A percentile compares a stretch with the other conserved stretches of the same genome.
Evolutionary conservation across 2,888 invertebrate genomes (phyloP).

Genomic region (Myopa testacea): DNA sequence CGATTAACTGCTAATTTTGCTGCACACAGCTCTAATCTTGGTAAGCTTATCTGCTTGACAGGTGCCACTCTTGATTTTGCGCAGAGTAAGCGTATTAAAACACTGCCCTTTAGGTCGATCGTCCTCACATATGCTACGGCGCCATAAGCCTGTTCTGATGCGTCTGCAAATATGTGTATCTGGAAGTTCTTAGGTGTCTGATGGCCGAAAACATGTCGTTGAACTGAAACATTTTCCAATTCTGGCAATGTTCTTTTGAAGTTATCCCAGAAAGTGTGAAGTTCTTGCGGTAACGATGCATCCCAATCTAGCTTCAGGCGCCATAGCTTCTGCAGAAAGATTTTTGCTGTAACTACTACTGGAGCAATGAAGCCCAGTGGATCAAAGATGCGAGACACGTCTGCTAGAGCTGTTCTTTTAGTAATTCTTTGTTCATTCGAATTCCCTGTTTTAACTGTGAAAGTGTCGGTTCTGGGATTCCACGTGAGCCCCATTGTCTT

Average conservation of each 20-base stretch:
- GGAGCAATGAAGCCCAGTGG: conserved; percentile 12
- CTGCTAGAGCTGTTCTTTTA: not conserved
- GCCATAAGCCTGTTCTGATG: conserved; percentile 14
- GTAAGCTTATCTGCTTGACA: not conserved
- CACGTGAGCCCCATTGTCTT: conserved; percentile 37
- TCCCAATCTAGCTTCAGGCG: not conserved
- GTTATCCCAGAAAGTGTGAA: conserved; percentile 11
- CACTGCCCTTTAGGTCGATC: too few relatives aligned
- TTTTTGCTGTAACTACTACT: not conserved
- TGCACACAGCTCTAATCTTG: not conserved
- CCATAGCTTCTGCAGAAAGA: not conserved
- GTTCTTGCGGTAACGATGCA: conserved; percentile 8
- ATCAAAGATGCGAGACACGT: conserved; percentile 9
- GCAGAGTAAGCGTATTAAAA: not conserved
- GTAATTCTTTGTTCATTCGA: not conserved
- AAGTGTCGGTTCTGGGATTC: conserved; percentile 36
- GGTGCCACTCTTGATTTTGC: conserved; percentile 14
- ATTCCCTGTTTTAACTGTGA: conserved; percentile 34
- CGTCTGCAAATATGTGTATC: too few relatives aligned
- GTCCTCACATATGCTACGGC: conserved; percentile 2
- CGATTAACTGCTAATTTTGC: not conserved
- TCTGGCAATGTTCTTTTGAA: not conserved
- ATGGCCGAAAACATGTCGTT: not conserved
- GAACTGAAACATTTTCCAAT: not conserved
- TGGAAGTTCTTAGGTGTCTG: not conserved